Conservation (phyloP, 2,888 invertebrate genomes). For the Mimachlamys varia region DNA sequence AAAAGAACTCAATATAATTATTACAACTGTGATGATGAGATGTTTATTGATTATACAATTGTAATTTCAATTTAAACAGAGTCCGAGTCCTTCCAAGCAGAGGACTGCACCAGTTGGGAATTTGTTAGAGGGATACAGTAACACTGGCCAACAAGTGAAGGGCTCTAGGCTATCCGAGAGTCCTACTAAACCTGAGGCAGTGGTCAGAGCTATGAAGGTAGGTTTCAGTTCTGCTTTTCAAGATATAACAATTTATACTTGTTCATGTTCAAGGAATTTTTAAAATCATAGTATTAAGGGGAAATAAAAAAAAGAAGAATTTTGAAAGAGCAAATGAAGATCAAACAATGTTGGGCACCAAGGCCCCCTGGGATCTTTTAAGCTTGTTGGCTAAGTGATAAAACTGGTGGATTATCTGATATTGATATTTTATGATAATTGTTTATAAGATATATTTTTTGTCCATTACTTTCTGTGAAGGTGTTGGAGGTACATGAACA, state of each 20-base stretch:
- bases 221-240: constrained; percentile 37
- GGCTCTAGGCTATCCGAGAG: constrained; percentile 44
- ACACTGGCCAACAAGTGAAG: not conserved
- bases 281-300: too few species aligned
- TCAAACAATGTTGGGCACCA: too few species aligned
- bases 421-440: not conserved
- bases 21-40: too few species aligned
- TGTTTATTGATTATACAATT: too few species aligned
- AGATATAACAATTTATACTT: too few species aligned
- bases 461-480: constrained; percentile 57
- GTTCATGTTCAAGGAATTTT: too few species aligned
- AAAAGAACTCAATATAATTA: too few species aligned
- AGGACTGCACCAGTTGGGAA: constrained; percentile 62
- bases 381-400: too few species aligned
- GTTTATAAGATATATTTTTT: not conserved
- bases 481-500: constrained; percentile 94
- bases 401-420: too few species aligned
- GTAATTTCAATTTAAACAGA: not conserved
- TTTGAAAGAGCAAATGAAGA: too few species aligned
- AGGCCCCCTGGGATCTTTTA: too few species aligned
- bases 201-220: constrained; percentile 94
- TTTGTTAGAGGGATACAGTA: not conserved
- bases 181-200: constrained; percentile 89
- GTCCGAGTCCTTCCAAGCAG: constrained; percentile 42
- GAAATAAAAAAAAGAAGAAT: too few species aligned